A percentile compares a stretch with the other conserved stretches of the same genome.
These are phyloP conservation scores for Petroica traversi DNA, from an alignment of 2,113 vertebrate genomes.

Conservation along the genomic window DNA sequence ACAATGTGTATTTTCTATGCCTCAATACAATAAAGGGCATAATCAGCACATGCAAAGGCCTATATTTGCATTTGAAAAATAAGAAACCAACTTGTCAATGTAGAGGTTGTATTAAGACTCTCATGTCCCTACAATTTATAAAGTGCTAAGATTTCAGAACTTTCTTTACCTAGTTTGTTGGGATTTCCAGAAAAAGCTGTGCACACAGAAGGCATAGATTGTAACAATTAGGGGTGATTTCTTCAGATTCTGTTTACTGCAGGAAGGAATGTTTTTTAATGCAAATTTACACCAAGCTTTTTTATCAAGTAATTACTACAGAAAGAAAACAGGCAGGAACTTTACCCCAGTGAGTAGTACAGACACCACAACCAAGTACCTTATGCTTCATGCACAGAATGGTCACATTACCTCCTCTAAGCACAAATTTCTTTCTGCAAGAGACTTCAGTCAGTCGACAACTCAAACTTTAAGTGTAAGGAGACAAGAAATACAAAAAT, in stretches of 20 bases:
- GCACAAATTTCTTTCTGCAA: background rate
- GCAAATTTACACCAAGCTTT: background rate
- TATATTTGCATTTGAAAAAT: constrained; percentile 4
- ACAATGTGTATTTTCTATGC: background rate
- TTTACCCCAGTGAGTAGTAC: background rate
- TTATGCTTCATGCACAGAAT: background rate
- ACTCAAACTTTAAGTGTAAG: background rate
- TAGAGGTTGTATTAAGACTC: background rate
- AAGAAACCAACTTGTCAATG: background rate
- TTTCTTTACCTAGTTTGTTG: background rate
- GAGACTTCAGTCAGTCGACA: background rate
- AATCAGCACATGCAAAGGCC: background rate
- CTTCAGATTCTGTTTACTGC: background rate
- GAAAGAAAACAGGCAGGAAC: background rate
- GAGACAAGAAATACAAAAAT: background rate
- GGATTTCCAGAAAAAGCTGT: background rate
- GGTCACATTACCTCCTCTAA: background rate
- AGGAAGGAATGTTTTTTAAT: background rate
- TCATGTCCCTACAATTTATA: background rate
- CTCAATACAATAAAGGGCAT: background rate
- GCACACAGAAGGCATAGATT: background rate
- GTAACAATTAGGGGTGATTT: background rate
- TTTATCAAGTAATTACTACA: background rate
- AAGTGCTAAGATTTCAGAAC: background rate
- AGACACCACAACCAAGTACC: background rate